Evolutionary conservation across 2,888 invertebrate species (phyloP).

Genomic region (Limulus polyphemus): DNA sequence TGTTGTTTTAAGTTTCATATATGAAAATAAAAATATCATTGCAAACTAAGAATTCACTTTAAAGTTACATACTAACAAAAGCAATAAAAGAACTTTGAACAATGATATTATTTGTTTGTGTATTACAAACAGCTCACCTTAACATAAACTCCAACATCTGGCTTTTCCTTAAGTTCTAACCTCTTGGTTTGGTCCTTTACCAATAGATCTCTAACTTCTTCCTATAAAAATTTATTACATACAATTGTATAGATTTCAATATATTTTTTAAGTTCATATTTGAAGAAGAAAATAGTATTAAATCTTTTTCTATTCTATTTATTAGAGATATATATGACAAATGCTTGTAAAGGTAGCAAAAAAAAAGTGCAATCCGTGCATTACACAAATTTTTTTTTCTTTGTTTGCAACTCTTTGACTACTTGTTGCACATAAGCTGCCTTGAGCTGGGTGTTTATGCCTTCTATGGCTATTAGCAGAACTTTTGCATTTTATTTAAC

Average conservation of each 20-base stretch:
- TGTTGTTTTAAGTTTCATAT: not conserved
- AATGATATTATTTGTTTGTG: slow-evolving; percentile 1
- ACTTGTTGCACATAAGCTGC: too few relatives aligned
- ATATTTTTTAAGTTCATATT: too few relatives aligned
- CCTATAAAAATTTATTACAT: slow-evolving; percentile 36
- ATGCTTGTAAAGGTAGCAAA: too few relatives aligned
- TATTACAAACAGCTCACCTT: slow-evolving; percentile 41
- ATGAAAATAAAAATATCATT: not conserved
- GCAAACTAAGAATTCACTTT: not conserved
- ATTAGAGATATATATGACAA: too few relatives aligned
- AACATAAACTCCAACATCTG: slow-evolving; percentile 80
- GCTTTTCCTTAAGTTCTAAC: slow-evolving; percentile 60
- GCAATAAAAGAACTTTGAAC: slow-evolving; percentile 5
- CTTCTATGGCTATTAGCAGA: too few relatives aligned
- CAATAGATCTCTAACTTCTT: slow-evolving; percentile 52
- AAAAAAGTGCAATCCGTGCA: too few relatives aligned
- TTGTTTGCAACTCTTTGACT: too few relatives aligned
- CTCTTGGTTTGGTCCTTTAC: slow-evolving; percentile 54
- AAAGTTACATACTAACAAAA: slow-evolving; percentile 8
- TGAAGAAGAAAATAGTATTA: not conserved
- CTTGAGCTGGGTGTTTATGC: too few relatives aligned
- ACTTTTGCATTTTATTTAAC: too few relatives aligned
- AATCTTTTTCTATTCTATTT: not conserved
- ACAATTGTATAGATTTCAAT: not conserved
- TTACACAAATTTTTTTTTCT: too few relatives aligned